Evolutionary conservation across 2,113 vertebrate species (phyloP).

Genomic region (Emydura subglobosa): DNA sequence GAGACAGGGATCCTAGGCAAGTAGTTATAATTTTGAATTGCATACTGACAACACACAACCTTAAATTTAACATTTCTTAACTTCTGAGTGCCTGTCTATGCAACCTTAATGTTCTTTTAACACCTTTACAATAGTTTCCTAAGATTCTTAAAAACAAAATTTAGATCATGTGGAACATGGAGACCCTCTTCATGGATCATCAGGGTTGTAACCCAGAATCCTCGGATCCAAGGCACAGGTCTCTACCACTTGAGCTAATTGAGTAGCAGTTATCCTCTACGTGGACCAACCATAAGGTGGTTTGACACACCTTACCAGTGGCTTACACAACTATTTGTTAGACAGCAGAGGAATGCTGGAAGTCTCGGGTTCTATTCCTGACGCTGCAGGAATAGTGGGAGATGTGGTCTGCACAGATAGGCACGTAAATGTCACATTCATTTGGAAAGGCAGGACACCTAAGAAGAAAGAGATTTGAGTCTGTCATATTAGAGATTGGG

Average conservation of each 20-base stretch:
- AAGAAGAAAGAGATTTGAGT: not conserved
- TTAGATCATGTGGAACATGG: not conserved
- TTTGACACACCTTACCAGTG: not conserved
- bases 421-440: rapidly evolving
- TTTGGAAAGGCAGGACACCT: not conserved
- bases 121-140: not conserved
- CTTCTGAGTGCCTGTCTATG: too few relatives aligned
- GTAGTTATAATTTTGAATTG: not conserved
- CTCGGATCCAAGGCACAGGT: too few relatives aligned
- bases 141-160: not conserved
- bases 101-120: not conserved
- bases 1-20: not conserved
- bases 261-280: too few relatives aligned
- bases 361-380: not conserved
- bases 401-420: not conserved
- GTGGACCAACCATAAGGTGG: not conserved
- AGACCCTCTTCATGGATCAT: too few relatives aligned
- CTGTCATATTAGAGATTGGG: not conserved
- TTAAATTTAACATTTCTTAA: not conserved
- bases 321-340: not conserved
- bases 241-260: too few relatives aligned
- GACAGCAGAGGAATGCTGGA: not conserved
- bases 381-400: not conserved
- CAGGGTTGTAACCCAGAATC: too few relatives aligned
- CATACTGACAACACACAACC: not conserved